Conservation (phyloP, 2,888 invertebrate species). For the Athrips mouffetella region DNA sequence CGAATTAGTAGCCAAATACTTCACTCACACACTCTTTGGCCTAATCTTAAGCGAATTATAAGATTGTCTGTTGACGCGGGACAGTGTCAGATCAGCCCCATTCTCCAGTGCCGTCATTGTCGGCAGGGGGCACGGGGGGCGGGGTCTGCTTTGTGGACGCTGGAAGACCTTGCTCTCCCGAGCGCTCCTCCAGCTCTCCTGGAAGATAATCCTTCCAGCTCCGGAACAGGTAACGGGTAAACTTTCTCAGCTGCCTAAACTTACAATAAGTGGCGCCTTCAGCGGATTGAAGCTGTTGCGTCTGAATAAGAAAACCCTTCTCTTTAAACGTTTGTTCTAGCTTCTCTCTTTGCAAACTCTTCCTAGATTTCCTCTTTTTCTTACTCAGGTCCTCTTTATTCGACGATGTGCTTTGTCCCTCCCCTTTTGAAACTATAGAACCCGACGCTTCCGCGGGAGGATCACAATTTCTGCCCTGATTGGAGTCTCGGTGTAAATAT, state of each 20-base stretch:
- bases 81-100: slow-evolving; percentile 7
- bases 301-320: slow-evolving; percentile 94
- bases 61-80: background rate
- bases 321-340: slow-evolving; percentile 95
- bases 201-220: slow-evolving; percentile 97
- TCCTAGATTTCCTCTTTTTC: slow-evolving; percentile 85
- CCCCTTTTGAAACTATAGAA: slow-evolving; percentile 32
- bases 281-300: slow-evolving; percentile 94
- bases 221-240: slow-evolving; percentile 92
- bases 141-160: background rate
- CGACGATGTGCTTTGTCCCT: slow-evolving; percentile 28
- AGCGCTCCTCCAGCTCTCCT: slow-evolving; percentile 80
- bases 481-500: slow-evolving; percentile 84
- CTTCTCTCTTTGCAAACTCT: slow-evolving; percentile 91
- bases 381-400: slow-evolving; percentile 67
- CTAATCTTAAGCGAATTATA: background rate
- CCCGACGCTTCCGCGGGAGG: slow-evolving; percentile 37
- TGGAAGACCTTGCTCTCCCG: slow-evolving; percentile 3
- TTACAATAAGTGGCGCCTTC: slow-evolving; percentile 97
- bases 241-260: slow-evolving; percentile 92
- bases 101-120: slow-evolving; percentile 1
- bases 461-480: slow-evolving; percentile 66
- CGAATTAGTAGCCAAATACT: slow-evolving; percentile 7
- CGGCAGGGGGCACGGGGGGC: background rate
- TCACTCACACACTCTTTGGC: background rate